Percentiles rank a stretch among this genome's conserved stretches.
These are phyloP conservation scores for Stegostoma tigrinum DNA, from an alignment of 2,113 vertebrate genomes.

Conservation along the genomic window DNA sequence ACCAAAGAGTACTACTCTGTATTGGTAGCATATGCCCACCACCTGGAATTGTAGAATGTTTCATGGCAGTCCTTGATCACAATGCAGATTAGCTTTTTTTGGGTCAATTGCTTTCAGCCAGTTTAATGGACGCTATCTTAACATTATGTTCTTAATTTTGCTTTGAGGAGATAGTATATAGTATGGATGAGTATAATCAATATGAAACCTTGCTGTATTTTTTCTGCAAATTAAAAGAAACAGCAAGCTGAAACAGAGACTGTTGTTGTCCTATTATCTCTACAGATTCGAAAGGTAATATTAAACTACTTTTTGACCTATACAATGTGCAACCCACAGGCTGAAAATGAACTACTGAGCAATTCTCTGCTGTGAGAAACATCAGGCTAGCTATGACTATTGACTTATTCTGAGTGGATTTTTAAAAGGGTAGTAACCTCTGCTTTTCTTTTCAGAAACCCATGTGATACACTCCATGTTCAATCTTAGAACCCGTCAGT, in stretches of 20 bases:
- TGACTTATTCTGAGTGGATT: too few relatives aligned
- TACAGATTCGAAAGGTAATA: neutral
- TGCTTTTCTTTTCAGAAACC: neutral
- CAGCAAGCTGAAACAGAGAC: neutral
- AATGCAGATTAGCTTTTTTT: neutral
- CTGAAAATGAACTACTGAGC: neutral
- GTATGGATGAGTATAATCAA: neutral
- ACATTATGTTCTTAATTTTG: neutral
- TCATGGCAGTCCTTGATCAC: neutral
- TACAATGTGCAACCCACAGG: neutral
- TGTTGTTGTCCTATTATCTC: neutral
- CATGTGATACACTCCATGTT: neutral
- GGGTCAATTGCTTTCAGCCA: neutral
- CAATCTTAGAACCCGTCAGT: neutral
- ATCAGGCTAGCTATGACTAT: neutral
- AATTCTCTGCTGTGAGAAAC: neutral
- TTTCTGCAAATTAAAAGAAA: neutral
- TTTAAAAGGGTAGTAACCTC: neutral
- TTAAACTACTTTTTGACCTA: neutral
- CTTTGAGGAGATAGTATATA: neutral
- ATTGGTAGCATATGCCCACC: conserved; percentile 3
- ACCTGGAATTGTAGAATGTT: neutral
- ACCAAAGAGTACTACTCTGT: neutral
- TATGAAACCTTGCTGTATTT: neutral
- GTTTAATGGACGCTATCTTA: neutral